Conservation (phyloP, 2,113 vertebrate species). For the Taurulus bubalis region DNA sequence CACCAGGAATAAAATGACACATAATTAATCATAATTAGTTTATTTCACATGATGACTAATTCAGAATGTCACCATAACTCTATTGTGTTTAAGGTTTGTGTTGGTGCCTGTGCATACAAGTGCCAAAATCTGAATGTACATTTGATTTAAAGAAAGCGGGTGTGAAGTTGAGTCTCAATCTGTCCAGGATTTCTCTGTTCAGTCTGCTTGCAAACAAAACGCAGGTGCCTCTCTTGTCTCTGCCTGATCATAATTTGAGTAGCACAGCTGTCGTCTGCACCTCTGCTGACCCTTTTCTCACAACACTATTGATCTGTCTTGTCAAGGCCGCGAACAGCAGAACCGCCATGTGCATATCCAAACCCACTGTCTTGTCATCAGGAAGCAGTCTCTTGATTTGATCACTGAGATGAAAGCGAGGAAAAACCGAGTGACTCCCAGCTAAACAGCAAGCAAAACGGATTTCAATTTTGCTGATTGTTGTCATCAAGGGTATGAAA, state of each 20-base stretch:
- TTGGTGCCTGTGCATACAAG: background rate
- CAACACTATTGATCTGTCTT: constrained; percentile 55
- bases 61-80: background rate
- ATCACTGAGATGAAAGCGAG: constrained; percentile 53
- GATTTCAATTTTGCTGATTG: constrained; percentile 60
- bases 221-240: constrained; percentile 48
- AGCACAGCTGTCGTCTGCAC: constrained; percentile 60
- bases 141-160: background rate
- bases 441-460: constrained; percentile 45
- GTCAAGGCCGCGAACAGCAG: constrained; percentile 45
- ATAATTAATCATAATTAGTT: constrained; percentile 8
- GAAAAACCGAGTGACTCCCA: constrained; percentile 29
- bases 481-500: constrained; percentile 36
- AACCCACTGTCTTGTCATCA: constrained; percentile 48
- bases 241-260: constrained; percentile 64
- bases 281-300: constrained; percentile 52
- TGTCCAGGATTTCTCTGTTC: constrained; percentile 12
- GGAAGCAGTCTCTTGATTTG: constrained; percentile 49
- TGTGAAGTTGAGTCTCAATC: constrained; percentile 7
- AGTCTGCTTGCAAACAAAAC: constrained; percentile 48
- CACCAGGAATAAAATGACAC: background rate
- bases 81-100: background rate
- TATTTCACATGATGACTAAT: constrained; percentile 30
- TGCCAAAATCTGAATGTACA: background rate
- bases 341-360: constrained; percentile 34